Base-by-base conservation (phyloP, 2,888 invertebrate species). In the Drosophila aldrichi region DNA sequence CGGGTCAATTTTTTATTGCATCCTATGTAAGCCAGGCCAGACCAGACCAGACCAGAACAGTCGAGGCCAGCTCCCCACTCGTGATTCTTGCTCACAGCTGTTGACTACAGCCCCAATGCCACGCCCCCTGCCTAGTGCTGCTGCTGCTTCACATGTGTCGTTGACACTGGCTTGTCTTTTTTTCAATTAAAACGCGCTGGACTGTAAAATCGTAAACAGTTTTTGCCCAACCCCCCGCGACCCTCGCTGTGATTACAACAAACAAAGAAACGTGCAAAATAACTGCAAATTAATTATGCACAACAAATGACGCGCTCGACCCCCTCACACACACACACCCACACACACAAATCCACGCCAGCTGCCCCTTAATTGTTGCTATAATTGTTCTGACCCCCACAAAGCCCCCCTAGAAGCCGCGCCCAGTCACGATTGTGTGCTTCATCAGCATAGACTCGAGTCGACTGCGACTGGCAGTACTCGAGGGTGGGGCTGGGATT, bases 1-100 rank as follows among this genome's bases (percentile, higher is more conserved):
- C 81, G 85, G 85, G 88, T 85, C 85, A 85, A 81, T 85, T 85
- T 88, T 85, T 86, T 85, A 88, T 85, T 85, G 82, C 85, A 79
- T 66, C 48, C 68, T 57, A 77, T 82, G 77, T 64, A 74, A 79
- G 77, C 79, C 66, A 74, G 73, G 34, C 52, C 52, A 38, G 16
- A 1, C n/a, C n/a, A n/a, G n/a, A n/a, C n/a, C n/a, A n/a, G n/a
- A n/a, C n/a, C n/a, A n/a, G n/a, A n/a, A n/a, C n/a, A n/a, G n/a
- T n/a, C n/a, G n/a, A n/a, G n/a, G n/a, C n/a, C 25, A 22, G 16
- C 32, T n/a, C 34, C 56, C 34, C 34, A 7, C 41, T 32, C 25
- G 4, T 41, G 83, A 68, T 73, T 55, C 82, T 62, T 77, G 71
- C 64, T n/a, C 71, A 59, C 82, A 83, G 87, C 79, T 87, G 83